Evolutionary conservation across 2,888 invertebrate species (phyloP).

Genomic region (Acleris holmiana): DNA sequence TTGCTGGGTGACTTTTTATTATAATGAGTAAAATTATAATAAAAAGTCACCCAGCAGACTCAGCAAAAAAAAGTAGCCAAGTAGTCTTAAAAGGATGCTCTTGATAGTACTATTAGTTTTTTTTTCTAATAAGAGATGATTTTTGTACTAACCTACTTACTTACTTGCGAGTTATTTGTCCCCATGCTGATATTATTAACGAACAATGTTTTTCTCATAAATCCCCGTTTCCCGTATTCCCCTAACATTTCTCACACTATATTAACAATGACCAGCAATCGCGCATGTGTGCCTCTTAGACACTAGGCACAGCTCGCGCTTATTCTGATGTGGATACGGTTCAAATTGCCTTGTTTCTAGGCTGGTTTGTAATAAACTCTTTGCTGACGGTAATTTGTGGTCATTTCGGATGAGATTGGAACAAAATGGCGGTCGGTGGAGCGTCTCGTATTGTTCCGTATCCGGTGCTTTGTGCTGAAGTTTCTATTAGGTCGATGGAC

Average conservation of each 20-base stretch:
- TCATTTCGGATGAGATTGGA: slow-evolving; percentile 27
- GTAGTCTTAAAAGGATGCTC: no score
- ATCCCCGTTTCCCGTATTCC: slow-evolving; percentile 9
- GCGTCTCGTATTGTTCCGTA: slow-evolving; percentile 58
- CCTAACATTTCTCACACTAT: slow-evolving; percentile 29
- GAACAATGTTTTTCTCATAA: background rate
- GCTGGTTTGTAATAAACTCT: slow-evolving; percentile 25
- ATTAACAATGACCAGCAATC: slow-evolving; percentile 16
- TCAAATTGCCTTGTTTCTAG: slow-evolving; percentile 2
- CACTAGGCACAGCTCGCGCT: slow-evolving; percentile 11
- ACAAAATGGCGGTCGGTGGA: slow-evolving; percentile 58
- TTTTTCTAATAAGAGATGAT: background rate
- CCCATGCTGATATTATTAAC: no score
- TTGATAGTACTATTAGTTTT: background rate
- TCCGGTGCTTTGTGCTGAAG: slow-evolving; percentile 33
- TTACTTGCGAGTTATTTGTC: no score
- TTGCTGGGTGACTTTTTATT: no score
- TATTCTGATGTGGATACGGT: slow-evolving; percentile 15
- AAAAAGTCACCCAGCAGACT: no score
- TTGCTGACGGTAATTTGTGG: slow-evolving; percentile 39
- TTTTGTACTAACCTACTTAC: no score
- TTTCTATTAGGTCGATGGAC: slow-evolving; percentile 36
- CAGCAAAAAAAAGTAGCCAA: no score
- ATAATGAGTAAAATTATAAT: no score
- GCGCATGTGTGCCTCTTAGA: slow-evolving; percentile 25